Conservation (phyloP, 2,113 vertebrate genomes). For the Rafetus swinhoei region DNA sequence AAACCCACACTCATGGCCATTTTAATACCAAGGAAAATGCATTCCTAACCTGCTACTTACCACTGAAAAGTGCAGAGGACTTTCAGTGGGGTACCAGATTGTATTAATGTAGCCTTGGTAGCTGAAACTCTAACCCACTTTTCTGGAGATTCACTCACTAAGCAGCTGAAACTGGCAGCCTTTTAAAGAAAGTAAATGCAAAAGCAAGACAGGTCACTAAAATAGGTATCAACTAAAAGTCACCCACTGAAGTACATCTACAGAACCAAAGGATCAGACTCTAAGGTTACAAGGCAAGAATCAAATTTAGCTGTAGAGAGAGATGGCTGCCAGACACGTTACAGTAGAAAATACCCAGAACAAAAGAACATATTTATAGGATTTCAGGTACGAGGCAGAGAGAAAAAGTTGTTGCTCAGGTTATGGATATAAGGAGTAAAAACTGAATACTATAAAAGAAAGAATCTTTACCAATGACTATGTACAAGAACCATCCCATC, state of each 20-base stretch:
- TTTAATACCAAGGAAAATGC: not conserved
- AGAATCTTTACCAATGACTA: not conserved
- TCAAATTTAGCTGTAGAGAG: not conserved
- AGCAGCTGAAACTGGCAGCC: not conserved
- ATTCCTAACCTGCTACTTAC: constrained; percentile 11
- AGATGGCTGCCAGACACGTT: fast-evolving
- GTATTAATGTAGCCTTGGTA: not conserved
- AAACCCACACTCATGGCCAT: not conserved
- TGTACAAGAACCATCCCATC: not conserved
- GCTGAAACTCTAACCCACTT: not conserved
- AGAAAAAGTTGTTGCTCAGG: fast-evolving
- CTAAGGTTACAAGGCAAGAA: not conserved
- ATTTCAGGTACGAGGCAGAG: not conserved
- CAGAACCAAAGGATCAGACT: not conserved
- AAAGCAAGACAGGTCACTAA: fast-evolving
- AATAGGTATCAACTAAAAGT: not conserved
- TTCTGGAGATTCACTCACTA: fast-evolving
- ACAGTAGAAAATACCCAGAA: fast-evolving
- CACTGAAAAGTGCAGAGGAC: fast-evolving
- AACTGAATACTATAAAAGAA: not conserved
- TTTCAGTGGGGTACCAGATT: not conserved
- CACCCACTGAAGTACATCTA: constrained; percentile 1
- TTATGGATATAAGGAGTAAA: not conserved
- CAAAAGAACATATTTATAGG: fast-evolving
- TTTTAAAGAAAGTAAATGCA: not conserved